Percentiles rank a stretch among this genome's conserved stretches.
phyloP scores from a whole-genome alignment of 2,113 vertebrate genomes.

The Pseudolaguvia tuberculata region DNA sequence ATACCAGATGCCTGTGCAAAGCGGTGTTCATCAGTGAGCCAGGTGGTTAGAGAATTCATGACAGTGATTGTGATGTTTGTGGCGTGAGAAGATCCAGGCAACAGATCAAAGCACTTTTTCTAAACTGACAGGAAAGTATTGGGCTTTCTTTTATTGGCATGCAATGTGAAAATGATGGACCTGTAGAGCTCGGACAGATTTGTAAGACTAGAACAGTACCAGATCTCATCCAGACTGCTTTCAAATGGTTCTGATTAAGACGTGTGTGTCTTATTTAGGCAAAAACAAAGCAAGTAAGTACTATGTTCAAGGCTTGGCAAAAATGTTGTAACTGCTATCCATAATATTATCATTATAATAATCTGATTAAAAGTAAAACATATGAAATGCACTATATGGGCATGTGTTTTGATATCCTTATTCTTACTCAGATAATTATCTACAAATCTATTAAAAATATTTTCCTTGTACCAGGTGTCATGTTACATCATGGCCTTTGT shows the following conservation, averaged over 20 bases:
- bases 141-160: neutral
- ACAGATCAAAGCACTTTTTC: neutral
- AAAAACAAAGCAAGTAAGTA: neutral
- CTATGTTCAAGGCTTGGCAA: neutral
- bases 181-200: constrained; percentile 20
- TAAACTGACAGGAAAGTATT: constrained; percentile 14
- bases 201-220: neutral
- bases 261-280: neutral
- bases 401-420: too few relatives aligned
- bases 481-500: too few relatives aligned
- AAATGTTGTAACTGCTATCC: neutral
- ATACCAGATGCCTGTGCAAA: constrained; percentile 19
- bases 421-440: too few relatives aligned
- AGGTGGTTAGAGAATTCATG: constrained; percentile 4
- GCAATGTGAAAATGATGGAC: constrained; percentile 5
- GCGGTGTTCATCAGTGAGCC: constrained; percentile 1
- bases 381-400: too few relatives aligned
- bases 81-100: constrained; percentile 8
- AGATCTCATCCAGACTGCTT: neutral
- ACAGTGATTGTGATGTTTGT: constrained; percentile 12
- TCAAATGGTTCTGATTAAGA: constrained; percentile 24
- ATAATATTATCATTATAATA: too few relatives aligned
- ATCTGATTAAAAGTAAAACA: too few relatives aligned
- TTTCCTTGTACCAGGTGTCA: too few relatives aligned
- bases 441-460: too few relatives aligned